phyloP scores from a whole-genome alignment of 2,888 invertebrate genomes.

The Trilocha varians region DNA sequence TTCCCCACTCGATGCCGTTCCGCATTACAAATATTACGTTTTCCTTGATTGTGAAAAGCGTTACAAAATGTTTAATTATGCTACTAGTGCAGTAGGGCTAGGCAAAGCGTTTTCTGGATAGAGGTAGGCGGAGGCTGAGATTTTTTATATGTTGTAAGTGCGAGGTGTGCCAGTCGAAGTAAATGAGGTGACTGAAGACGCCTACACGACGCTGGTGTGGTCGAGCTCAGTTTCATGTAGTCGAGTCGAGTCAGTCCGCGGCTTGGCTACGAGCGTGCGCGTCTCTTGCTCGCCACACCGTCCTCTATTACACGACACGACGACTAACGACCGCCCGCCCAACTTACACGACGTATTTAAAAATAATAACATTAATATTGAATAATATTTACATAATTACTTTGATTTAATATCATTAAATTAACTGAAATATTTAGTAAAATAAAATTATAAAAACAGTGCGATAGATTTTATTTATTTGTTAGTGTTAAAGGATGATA shows the following conservation, averaged over 20 bases:
- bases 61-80: constrained; percentile 23
- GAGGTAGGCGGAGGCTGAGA: not conserved
- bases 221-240: constrained; percentile 21
- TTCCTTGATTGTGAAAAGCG: constrained; percentile 42
- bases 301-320: constrained; percentile 22
- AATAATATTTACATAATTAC: constrained; percentile 13
- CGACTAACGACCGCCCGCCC: constrained; percentile 33
- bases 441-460: constrained; percentile 11
- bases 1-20: constrained; percentile 48
- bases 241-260: constrained; percentile 33
- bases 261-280: constrained; percentile 30
- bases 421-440: constrained; percentile 6
- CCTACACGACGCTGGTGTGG: constrained; percentile 16
- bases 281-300: constrained; percentile 26
- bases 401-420: constrained; percentile 8
- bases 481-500: constrained; percentile 28
- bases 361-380: constrained; percentile 3
- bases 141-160: not conserved
- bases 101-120: not conserved
- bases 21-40: constrained; percentile 44
- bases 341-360: constrained; percentile 5
- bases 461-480: constrained; percentile 16
- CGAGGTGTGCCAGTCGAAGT: constrained; percentile 6
- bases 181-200: constrained; percentile 16
- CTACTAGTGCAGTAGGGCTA: not conserved